phyloP scores from a whole-genome alignment of 2,888 invertebrate species.

The Drosophila quinaria region DNA sequence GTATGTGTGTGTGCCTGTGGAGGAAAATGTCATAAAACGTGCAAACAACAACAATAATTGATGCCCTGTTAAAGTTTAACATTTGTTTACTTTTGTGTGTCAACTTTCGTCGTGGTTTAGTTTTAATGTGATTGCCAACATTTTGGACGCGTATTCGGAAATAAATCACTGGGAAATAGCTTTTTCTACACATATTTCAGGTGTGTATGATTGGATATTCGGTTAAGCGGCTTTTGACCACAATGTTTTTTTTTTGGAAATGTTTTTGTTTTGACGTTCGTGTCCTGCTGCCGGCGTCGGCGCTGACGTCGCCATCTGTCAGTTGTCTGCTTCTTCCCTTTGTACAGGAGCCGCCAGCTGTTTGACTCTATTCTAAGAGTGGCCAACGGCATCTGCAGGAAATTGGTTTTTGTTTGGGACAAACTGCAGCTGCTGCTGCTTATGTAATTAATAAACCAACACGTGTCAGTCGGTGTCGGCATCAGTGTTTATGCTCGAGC shows the following conservation, averaged over 20 bases:
- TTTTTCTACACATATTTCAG: slow-evolving; percentile 36
- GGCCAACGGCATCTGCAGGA: slow-evolving; percentile 70
- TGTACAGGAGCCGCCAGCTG: slow-evolving; percentile 66
- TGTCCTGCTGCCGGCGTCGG: slow-evolving; percentile 55
- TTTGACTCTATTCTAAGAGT: slow-evolving; percentile 57
- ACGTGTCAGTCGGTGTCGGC: slow-evolving; percentile 62
- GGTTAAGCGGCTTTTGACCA: slow-evolving; percentile 31
- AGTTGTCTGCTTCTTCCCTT: slow-evolving; percentile 41
- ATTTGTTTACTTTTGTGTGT: slow-evolving; percentile 78
- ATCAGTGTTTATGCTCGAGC: slow-evolving; percentile 50
- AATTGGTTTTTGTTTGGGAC: slow-evolving; percentile 60
- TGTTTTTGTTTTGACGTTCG: slow-evolving; percentile 60
- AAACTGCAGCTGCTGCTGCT: slow-evolving; percentile 68
- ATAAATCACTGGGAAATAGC: slow-evolving; percentile 46
- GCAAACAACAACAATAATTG: slow-evolving; percentile 61
- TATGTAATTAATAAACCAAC: slow-evolving; percentile 79
- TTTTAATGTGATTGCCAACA: slow-evolving; percentile 53
- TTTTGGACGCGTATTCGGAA: slow-evolving; percentile 20
- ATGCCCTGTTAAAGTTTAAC: slow-evolving; percentile 66
- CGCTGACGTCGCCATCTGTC: slow-evolving; percentile 70
- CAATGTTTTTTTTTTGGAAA: slow-evolving; percentile 5
- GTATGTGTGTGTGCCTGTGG: slow-evolving; percentile 49
- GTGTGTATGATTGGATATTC: slow-evolving; percentile 35
- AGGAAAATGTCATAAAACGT: slow-evolving; percentile 73
- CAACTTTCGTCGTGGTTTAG: slow-evolving; percentile 64